Percentiles rank a stretch among this genome's conserved stretches.
These are phyloP conservation scores for Amblyraja radiata DNA, from an alignment of 2,797 vertebrate species.

Conservation along the genomic window DNA sequence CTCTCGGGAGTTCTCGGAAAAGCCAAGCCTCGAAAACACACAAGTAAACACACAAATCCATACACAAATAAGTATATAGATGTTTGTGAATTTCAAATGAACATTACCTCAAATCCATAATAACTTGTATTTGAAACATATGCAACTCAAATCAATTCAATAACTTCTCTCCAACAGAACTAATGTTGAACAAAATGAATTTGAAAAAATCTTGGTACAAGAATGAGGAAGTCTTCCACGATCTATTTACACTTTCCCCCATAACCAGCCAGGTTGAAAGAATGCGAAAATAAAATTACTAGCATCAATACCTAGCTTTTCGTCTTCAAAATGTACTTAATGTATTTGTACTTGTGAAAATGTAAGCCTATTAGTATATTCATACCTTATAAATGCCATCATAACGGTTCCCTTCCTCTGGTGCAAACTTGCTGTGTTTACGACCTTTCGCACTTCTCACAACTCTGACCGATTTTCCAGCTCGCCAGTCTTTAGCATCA, in stretches of 20 bases:
- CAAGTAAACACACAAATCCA: no score
- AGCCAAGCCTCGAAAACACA: no score
- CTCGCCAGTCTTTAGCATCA: conserved; percentile 83
- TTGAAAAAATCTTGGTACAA: not conserved
- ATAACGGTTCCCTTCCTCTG: conserved; percentile 87
- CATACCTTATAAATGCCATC: conserved; percentile 93
- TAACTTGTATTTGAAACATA: not conserved
- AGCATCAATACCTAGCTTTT: not conserved
- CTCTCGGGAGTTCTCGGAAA: no score
- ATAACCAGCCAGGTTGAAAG: not conserved
- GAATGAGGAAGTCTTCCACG: not conserved
- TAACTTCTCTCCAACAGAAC: not conserved
- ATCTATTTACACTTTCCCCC: not conserved
- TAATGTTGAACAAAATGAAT: not conserved
- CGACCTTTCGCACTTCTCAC: conserved; percentile 85
- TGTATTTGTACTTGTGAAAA: no score
- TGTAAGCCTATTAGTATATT: not conserved
- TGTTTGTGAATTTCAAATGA: no score
- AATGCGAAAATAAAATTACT: not conserved
- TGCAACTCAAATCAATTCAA: not conserved
- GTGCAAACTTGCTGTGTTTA: conserved; percentile 87
- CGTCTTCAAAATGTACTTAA: not conserved
- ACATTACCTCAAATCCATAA: no score
- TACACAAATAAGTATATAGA: no score
- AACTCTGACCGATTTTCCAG: conserved; percentile 84